Base-by-base conservation (phyloP, 2,797 vertebrate genomes). In the Enteromius treurensis region DNA sequence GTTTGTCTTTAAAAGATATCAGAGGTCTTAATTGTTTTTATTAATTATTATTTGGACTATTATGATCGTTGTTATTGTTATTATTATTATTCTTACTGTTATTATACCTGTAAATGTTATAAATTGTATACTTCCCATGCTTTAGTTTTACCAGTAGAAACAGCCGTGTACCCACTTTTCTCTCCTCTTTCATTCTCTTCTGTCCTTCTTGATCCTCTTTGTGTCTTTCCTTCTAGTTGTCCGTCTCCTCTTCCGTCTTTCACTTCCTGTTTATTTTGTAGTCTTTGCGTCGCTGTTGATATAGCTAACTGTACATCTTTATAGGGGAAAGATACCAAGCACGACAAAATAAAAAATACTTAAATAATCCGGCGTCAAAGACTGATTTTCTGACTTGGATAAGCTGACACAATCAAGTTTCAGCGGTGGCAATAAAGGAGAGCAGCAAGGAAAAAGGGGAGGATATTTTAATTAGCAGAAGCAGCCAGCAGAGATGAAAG, bases 291-390 rank as follows among this genome's bases (percentile, higher is more conserved):
- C 92, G 93, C 91, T 95, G 94, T 95, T 95, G 94, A 94, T 95
- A 94, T 95, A 95, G 95, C 93, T 95, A 95, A 95, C 93, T 93
- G 89, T 91, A 93, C 95, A 95, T 95, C 95, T 95, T 96, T 95
- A 94, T 95, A 95, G 94, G 93, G 91, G 91, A 94, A 95, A 94
- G 92, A 94, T 93, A 93, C 92, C 93, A 94, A 96, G 95, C 94
- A 96, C 95, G 95, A 95, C 90, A 93, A 94, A 95, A 95, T 93
- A 92, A 95, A 90, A 92, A 92, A 90, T 78, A 92, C 84, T 92
- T 85, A 83, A 90, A 93, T 91, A 92, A 91, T 9, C 9, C 53
- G 47, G 17, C 29, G 71, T 73, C 60, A 51, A 64, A 85, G 84
- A 87, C 51, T 47, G 83, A 80, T 80, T 77, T 75, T 79, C 91